Conservation (phyloP, 23 tunicate species). For the Styela clava region DNA sequence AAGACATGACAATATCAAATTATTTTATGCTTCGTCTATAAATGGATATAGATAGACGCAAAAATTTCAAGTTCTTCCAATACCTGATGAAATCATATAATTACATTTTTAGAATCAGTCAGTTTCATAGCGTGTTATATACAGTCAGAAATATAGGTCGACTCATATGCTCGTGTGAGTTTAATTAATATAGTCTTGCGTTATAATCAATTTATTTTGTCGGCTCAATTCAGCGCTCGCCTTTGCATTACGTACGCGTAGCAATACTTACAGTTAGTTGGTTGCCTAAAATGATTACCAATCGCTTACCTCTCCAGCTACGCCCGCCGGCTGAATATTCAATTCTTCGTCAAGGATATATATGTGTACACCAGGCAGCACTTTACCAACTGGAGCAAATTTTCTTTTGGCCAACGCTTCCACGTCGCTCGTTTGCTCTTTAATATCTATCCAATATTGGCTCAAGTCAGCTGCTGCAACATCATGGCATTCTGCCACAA, state of each 20-base stretch:
- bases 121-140: too few relatives aligned
- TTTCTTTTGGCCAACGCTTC: conserved; percentile 29
- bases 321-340: conserved; percentile 73
- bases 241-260: too few relatives aligned
- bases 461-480: conserved; percentile 70
- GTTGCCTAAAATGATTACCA: not conserved
- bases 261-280: too few relatives aligned
- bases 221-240: too few relatives aligned
- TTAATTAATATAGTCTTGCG: too few relatives aligned
- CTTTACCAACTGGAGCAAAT: conserved; percentile 82
- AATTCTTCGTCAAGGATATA: conserved; percentile 62
- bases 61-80: too few relatives aligned
- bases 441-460: conserved; percentile 19
- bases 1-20: not conserved
- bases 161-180: too few relatives aligned
- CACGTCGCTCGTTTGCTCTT: conserved; percentile 1
- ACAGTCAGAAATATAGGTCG: too few relatives aligned
- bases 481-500: conserved; percentile 79
- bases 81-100: too few relatives aligned
- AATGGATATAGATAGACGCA: not conserved
- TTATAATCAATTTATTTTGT: too few relatives aligned
- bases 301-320: conserved; percentile 74
- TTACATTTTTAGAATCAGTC: too few relatives aligned
- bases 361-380: conserved; percentile 69
- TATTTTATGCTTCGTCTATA: not conserved